phyloP scores from a whole-genome alignment of 2,113 vertebrate genomes.

The Perognathus longimembris region DNA sequence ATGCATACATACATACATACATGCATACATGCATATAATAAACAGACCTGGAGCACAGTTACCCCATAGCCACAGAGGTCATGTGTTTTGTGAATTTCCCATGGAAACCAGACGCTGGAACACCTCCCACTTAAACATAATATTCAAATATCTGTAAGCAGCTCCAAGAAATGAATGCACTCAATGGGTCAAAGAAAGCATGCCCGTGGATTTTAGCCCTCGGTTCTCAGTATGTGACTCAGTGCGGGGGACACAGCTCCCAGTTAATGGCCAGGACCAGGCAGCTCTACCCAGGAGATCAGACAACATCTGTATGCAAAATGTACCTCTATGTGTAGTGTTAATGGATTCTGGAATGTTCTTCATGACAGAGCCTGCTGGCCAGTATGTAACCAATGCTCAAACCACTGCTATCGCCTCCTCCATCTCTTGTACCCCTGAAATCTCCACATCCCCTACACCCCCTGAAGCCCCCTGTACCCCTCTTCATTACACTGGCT shows the following conservation, averaged over 20 bases:
- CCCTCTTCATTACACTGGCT: too few relatives aligned
- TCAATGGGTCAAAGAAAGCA: background rate
- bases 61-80: too few relatives aligned
- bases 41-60: background rate
- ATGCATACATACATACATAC: too few relatives aligned
- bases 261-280: too few relatives aligned
- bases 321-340: background rate
- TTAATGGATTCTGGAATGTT: accelerated
- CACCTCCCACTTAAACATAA: background rate
- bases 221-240: accelerated
- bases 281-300: too few relatives aligned
- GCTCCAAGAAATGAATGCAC: background rate
- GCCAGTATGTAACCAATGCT: too few relatives aligned
- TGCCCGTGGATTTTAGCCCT: background rate
- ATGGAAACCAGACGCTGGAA: background rate
- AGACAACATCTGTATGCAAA: too few relatives aligned
- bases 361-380: background rate
- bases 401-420: too few relatives aligned
- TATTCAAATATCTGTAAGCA: background rate
- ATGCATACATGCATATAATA: too few relatives aligned
- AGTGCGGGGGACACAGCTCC: background rate
- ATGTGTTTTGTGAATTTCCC: background rate
- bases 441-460: too few relatives aligned
- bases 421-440: too few relatives aligned
- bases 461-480: too few relatives aligned